phyloP scores from a whole-genome alignment of 2,888 invertebrate genomes.

The Lysandra coridon region DNA sequence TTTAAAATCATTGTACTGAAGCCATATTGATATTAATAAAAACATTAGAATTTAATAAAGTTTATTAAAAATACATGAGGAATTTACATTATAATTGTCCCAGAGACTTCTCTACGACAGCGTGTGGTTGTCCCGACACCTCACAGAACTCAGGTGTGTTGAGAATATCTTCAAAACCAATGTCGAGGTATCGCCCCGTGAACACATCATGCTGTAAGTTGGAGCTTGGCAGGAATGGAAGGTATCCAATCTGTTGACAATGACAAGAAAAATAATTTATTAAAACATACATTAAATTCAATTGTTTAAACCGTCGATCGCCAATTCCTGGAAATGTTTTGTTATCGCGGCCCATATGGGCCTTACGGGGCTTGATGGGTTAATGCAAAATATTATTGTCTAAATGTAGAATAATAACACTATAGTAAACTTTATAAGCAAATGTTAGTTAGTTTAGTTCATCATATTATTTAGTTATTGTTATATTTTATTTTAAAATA shows the following conservation, averaged over 20 bases:
- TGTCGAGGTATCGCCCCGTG: slow-evolving; percentile 86
- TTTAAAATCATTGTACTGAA: not conserved
- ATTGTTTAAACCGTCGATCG: too few relatives aligned
- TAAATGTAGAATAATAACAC: not conserved
- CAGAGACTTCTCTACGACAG: slow-evolving; percentile 87
- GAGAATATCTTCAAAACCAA: slow-evolving; percentile 89
- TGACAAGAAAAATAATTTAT: slow-evolving; percentile 21
- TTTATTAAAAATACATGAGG: slow-evolving; percentile 2
- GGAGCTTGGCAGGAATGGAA: slow-evolving; percentile 86
- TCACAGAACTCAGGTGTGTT: slow-evolving; percentile 87
- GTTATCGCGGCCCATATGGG: too few relatives aligned
- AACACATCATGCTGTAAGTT: slow-evolving; percentile 86
- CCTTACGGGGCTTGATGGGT: too few relatives aligned
- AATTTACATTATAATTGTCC: slow-evolving; percentile 71
- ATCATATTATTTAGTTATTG: too few relatives aligned
- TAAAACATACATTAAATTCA: slow-evolving; percentile 13
- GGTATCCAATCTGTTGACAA: slow-evolving; percentile 73
- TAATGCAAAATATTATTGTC: not conserved
- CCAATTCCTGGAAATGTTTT: too few relatives aligned
- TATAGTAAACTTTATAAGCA: too few relatives aligned
- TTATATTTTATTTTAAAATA: too few relatives aligned
- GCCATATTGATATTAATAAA: not conserved
- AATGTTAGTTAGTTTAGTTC: too few relatives aligned
- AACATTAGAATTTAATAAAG: not conserved
- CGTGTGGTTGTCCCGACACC: slow-evolving; percentile 89